These are phyloP conservation scores for Meiosimyza platycephala DNA, from an alignment of 2,888 invertebrate genomes.

Conservation along the genomic window DNA sequence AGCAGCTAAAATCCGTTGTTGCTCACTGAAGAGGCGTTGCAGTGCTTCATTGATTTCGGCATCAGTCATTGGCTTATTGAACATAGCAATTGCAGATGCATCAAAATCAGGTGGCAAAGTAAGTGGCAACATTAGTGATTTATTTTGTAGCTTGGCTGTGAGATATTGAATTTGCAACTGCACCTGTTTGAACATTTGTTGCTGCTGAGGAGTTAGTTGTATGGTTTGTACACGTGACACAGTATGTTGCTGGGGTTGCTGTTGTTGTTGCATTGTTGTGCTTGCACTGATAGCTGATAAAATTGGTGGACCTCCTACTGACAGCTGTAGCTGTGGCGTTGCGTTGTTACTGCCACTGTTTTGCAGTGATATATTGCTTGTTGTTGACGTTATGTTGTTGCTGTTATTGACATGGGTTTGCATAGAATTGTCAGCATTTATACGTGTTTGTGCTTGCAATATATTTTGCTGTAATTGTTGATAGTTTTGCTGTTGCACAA, in stretches of 20 bases:
- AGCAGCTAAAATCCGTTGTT: constrained; percentile 77
- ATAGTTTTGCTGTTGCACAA: constrained; percentile 20
- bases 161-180: constrained; percentile 78
- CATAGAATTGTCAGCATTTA: background rate
- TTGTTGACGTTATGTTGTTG: background rate
- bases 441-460: constrained; percentile 3
- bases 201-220: constrained; percentile 79
- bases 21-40: constrained; percentile 74
- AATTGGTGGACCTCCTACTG: constrained; percentile 34
- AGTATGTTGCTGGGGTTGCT: constrained; percentile 59
- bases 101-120: constrained; percentile 65
- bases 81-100: constrained; percentile 61
- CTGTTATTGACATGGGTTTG: constrained; percentile 4
- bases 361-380: background rate
- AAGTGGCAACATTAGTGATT: constrained; percentile 60
- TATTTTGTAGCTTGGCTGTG: constrained; percentile 69
- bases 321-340: constrained; percentile 26
- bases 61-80: constrained; percentile 68
- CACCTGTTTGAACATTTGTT: constrained; percentile 74
- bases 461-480: constrained; percentile 29
- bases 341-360: constrained; percentile 16
- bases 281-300: constrained; percentile 37
- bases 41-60: constrained; percentile 71
- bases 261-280: constrained; percentile 46
- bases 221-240: constrained; percentile 78